A percentile compares a stretch with the other conserved stretches of the same genome.
These are phyloP conservation scores for Orthosia incerta DNA, from an alignment of 2,888 invertebrate genomes.

Conservation along the genomic window DNA sequence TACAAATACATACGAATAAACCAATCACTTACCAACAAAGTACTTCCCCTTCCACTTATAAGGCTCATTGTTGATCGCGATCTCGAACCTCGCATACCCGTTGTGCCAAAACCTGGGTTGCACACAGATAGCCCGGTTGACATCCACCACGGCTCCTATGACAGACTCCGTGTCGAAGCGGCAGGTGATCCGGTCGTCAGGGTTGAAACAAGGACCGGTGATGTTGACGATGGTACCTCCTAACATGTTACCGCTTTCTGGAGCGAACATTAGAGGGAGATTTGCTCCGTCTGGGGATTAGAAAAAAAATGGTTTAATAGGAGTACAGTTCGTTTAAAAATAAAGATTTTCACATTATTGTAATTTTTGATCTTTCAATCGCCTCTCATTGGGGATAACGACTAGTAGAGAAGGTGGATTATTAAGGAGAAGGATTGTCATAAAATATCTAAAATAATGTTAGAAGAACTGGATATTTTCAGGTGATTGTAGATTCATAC, in stretches of 20 bases:
- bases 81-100: constrained; percentile 96
- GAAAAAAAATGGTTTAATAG: neutral
- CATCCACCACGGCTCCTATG: constrained; percentile 94
- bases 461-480: no score
- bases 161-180: constrained; percentile 96
- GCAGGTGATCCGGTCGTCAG: constrained; percentile 94
- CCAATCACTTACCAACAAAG: constrained; percentile 94
- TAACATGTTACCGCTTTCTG: constrained; percentile 99
- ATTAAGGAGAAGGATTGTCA: no score
- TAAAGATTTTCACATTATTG: no score
- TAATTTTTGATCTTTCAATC: no score
- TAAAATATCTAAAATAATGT: no score
- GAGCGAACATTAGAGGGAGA: constrained; percentile 96
- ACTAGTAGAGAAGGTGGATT: no score
- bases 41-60: constrained; percentile 97
- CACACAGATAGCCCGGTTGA: constrained; percentile 96
- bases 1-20: no score
- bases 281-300: constrained; percentile 93
- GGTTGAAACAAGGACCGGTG: constrained; percentile 98
- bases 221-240: constrained; percentile 99
- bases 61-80: constrained; percentile 95
- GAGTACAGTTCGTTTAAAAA: no score
- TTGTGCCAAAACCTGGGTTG: constrained; percentile 97
- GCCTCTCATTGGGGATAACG: no score
- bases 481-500: neutral